Evolutionary conservation across 2,888 invertebrate species (phyloP).

Genomic region (Imbricaverruca yamaguchii): DNA sequence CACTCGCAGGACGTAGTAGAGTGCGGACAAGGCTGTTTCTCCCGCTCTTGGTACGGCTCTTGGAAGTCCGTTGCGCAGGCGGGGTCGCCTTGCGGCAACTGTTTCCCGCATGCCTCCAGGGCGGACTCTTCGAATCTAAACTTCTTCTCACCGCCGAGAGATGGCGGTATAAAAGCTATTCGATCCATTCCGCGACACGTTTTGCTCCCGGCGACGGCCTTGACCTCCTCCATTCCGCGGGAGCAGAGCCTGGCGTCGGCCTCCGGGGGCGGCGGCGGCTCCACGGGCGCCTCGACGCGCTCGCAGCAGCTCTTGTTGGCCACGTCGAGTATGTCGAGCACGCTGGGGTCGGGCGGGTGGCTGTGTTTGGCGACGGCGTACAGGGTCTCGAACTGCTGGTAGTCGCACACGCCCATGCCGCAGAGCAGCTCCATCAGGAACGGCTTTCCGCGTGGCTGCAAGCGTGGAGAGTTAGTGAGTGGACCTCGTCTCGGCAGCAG

Average conservation of each 20-base stretch:
- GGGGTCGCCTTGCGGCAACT: not conserved
- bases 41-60: not conserved
- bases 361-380: not conserved
- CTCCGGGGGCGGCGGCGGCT: not conserved
- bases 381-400: not conserved
- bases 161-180: not conserved
- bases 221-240: not conserved
- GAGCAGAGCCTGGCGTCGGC: not conserved
- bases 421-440: slow-evolving; percentile 15
- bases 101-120: not conserved
- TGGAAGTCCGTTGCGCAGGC: not conserved
- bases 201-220: not conserved
- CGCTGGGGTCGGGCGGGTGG: slow-evolving; percentile 4
- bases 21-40: too few species aligned
- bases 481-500: too few species aligned
- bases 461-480: too few species aligned
- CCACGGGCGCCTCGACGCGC: not conserved
- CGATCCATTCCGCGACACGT: not conserved
- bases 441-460: not conserved
- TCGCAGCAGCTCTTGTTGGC: slow-evolving; percentile 9
- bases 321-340: not conserved
- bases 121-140: not conserved
- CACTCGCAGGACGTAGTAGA: too few species aligned
- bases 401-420: slow-evolving; percentile 16
- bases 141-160: slow-evolving; percentile 2